A percentile compares a stretch with the other conserved stretches of the same genome.
These are phyloP conservation scores for Microtus oregoni DNA, from an alignment of 2,113 vertebrate species.

Conservation along the genomic window DNA sequence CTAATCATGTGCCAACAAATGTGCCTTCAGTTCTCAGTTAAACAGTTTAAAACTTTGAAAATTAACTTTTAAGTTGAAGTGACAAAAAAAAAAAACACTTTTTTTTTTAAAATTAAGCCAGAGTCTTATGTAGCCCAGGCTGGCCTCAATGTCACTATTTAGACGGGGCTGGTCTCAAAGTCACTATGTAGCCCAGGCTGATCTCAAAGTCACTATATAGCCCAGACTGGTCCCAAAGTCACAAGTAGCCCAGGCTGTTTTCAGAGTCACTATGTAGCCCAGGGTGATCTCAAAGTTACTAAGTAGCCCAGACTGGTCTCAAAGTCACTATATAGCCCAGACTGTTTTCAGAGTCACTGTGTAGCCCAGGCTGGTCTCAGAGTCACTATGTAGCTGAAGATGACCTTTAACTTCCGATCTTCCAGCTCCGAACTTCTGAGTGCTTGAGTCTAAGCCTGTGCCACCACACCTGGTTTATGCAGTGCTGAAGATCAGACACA, in stretches of 20 bases:
- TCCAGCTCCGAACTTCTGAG: not conserved
- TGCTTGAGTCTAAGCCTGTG: not conserved
- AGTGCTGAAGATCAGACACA: not conserved
- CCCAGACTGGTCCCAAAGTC: not conserved
- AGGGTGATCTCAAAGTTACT: not conserved
- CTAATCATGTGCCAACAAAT: not conserved
- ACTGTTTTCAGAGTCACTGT: too few species aligned
- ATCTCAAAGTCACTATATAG: not conserved
- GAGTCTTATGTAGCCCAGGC: not conserved
- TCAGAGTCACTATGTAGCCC: not conserved
- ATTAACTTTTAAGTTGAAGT: constrained; percentile 35
- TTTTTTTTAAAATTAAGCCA: not conserved
- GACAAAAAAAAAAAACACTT: not conserved
- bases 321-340: too few species aligned
- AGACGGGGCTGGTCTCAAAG: too few species aligned
- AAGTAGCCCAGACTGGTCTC: not conserved
- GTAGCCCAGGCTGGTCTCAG: not conserved
- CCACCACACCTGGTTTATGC: not conserved
- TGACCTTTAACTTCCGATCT: not conserved
- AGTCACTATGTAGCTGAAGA: not conserved
- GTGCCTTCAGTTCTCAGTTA: not conserved
- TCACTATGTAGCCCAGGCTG: not conserved
- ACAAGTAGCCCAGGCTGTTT: not conserved
- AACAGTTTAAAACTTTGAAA: not conserved
- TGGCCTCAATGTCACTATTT: accelerated